Evolutionary conservation across 2,797 vertebrate species (phyloP).

Genomic region (Xenentodon cancila): DNA sequence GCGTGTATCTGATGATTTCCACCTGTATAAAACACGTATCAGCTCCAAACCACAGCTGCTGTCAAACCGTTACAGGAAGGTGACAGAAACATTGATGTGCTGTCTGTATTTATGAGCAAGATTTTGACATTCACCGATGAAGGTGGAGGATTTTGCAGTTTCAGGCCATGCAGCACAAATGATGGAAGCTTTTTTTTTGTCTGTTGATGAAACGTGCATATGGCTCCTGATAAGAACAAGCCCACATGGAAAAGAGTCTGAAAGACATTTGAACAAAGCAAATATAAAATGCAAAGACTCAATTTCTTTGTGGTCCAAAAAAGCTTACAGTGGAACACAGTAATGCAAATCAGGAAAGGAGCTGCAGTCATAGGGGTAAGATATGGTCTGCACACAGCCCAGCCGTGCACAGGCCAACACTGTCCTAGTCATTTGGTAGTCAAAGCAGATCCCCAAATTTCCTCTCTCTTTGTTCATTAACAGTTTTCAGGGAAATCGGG

Average conservation of each 20-base stretch:
- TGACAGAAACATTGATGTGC: constrained; percentile 3
- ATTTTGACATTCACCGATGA: background rate
- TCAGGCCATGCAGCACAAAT: constrained; percentile 1
- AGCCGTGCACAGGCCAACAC: constrained; percentile 58
- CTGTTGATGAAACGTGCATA: constrained; percentile 69
- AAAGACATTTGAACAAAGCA: constrained; percentile 74
- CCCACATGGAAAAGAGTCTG: constrained; percentile 55
- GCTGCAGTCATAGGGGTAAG: constrained; percentile 74
- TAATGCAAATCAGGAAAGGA: constrained; percentile 80
- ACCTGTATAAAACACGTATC: constrained; percentile 26
- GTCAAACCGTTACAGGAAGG: constrained; percentile 2
- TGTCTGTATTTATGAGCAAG: background rate
- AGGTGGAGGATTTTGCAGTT: background rate
- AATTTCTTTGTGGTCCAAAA: constrained; percentile 73
- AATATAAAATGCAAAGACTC: constrained; percentile 80
- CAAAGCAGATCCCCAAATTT: constrained; percentile 76
- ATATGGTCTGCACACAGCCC: constrained; percentile 62
- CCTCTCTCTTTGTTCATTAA: constrained; percentile 78
- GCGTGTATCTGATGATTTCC: constrained; percentile 27
- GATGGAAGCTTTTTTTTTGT: constrained; percentile 44
- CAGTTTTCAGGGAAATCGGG: constrained; percentile 83
- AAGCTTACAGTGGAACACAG: constrained; percentile 70
- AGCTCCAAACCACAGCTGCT: constrained; percentile 25
- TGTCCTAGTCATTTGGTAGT: constrained; percentile 81
- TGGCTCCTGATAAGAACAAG: constrained; percentile 56